These are phyloP conservation scores for Zeuzera pyrina DNA, from an alignment of 2,888 invertebrate species.

Conservation along the genomic window DNA sequence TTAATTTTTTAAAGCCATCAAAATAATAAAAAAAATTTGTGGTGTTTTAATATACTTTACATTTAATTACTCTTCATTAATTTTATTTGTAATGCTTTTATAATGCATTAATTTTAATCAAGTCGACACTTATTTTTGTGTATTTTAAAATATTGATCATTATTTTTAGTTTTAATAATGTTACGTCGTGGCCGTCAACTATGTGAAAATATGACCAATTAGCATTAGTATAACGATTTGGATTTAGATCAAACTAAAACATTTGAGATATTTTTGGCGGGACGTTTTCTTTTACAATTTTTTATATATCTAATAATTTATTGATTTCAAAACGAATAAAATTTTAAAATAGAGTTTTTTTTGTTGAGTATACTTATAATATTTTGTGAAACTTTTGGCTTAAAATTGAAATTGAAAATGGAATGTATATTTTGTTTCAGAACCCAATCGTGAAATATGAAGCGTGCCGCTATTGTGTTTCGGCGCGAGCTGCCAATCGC, in stretches of 20 bases:
- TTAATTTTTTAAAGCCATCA: too few species aligned
- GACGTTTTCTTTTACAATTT: not conserved
- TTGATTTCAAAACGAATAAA: too few species aligned
- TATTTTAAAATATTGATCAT: too few species aligned
- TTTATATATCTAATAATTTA: not conserved
- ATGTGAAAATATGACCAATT: constrained; percentile 15
- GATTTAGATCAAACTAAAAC: constrained; percentile 12
- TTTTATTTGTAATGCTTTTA: too few species aligned
- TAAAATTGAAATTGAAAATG: not conserved
- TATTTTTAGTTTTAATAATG: constrained; percentile 8
- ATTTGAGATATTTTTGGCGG: constrained; percentile 4
- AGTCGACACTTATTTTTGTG: too few species aligned
- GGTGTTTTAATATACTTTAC: too few species aligned
- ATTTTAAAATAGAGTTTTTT: not conserved
- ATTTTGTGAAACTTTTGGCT: too few species aligned
- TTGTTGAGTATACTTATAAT: too few species aligned
- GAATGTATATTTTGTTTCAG: constrained; percentile 44
- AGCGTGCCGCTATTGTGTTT: constrained; percentile 45
- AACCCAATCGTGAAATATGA: constrained; percentile 62
- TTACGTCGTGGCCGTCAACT: constrained; percentile 14
- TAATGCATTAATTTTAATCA: too few species aligned
- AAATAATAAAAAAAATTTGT: too few species aligned
- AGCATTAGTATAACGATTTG: constrained; percentile 15
- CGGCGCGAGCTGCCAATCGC: constrained; percentile 61
- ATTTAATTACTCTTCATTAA: too few species aligned